Percentiles rank a stretch among this genome's conserved stretches.
Conservation (phyloP, 2,888 invertebrate genomes). For the Dastarcus helophoroides region DNA sequence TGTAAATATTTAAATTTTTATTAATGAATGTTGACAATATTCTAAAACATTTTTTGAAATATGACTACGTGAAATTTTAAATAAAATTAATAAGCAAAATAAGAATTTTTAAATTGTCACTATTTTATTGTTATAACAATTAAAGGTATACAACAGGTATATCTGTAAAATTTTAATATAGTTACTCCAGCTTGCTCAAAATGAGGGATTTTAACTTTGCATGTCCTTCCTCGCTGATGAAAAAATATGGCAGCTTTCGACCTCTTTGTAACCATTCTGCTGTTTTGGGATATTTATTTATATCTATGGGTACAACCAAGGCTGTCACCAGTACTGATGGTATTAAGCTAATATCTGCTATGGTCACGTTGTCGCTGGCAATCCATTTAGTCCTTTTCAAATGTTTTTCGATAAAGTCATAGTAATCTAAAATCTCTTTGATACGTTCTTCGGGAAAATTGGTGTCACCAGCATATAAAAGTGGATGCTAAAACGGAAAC, state of each 20-base stretch:
- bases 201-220: conserved; percentile 16
- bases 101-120: too few relatives aligned
- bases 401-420: conserved; percentile 39
- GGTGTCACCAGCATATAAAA: conserved; percentile 7
- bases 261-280: conserved; percentile 26
- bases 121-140: too few relatives aligned
- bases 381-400: conserved; percentile 39
- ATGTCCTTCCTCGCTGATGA: conserved; percentile 30
- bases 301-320: conserved; percentile 19
- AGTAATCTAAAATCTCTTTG: conserved; percentile 16
- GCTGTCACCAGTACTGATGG: conserved; percentile 15
- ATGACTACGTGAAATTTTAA: too few relatives aligned
- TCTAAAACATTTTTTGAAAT: too few relatives aligned
- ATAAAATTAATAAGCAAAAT: too few relatives aligned
- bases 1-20: too few relatives aligned
- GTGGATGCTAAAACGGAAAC: conserved; percentile 6
- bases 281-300: conserved; percentile 25
- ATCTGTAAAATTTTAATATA: too few relatives aligned
- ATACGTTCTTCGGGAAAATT: conserved; percentile 19
- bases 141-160: too few relatives aligned
- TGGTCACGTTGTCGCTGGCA: conserved; percentile 35
- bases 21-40: too few relatives aligned
- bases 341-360: conserved; percentile 22
- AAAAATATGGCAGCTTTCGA: conserved; percentile 23
- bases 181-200: too few relatives aligned